Evolutionary conservation across 2,888 invertebrate species (phyloP), one percentile per base, ranked within the genome.

Genomic region (Nebria brevicollis): DNA sequence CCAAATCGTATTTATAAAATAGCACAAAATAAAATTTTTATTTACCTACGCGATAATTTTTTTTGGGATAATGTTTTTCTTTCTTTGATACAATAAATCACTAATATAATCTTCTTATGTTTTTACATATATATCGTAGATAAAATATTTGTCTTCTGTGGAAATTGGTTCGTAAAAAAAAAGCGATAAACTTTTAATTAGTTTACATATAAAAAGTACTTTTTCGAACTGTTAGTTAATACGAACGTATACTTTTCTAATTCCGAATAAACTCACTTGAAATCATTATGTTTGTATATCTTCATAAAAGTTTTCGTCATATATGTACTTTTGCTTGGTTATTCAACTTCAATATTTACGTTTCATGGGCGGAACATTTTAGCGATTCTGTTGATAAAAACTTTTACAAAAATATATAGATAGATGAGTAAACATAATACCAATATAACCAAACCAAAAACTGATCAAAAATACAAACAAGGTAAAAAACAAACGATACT

Each of bases 311-410:
- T 66, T 77, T 42, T n/a, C 25, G 8, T 68, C 34, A 25, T 66
- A 64, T 25, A 66, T 77, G 76, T 77, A 77, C 76, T 66, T 77
- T 73, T 66, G n/a, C 76, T 20, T 2, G 43, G 76, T 68, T 77
- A 68, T 77, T 77, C 34, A 66, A 68, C 76, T 77, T 77, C 68
- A 77, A 77, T 77, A 77, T 77, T 77, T 77, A 68, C 68, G 66
- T 20, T 77, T 13, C 42, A 8, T 54, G 54, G 2, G 54, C 13
- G 20, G 68, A 77, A 42, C 76, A 77, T 68, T 77, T 72, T 77
- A 34, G 42, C 68, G 41, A 66, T 77, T 77, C 76, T 54, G 54
- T 54, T 54, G 8, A 41, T 43, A 77, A 68, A 75, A 77, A 77
- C 76, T 77, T 77, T 77, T 77, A 41, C 42, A 77, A 77, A 77